Conservation (phyloP, 53 echinoderm and acorn worm genomes). For the Echinometra lucunter region DNA sequence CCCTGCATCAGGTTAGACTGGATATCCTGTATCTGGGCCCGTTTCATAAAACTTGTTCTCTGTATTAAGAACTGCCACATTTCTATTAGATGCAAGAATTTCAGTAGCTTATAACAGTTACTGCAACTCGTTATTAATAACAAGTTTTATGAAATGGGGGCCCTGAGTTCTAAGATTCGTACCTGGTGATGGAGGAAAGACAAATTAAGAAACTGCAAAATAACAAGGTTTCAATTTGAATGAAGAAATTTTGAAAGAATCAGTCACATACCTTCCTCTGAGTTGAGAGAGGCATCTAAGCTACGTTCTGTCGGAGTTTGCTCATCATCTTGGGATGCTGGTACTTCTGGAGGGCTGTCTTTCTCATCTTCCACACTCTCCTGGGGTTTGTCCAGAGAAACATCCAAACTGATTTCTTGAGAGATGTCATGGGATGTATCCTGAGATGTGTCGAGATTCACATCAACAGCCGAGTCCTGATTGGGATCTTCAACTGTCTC, state of each 20-base stretch:
- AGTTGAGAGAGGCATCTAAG: conserved; percentile 35
- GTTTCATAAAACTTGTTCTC: no score
- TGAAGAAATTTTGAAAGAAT: background rate
- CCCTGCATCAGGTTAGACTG: background rate
- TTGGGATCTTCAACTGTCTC: background rate
- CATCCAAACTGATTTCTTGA: conserved; percentile 46
- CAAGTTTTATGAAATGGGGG: no score
- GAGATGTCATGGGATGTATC: conserved; percentile 56
- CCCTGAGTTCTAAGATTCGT: background rate
- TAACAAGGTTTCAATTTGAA: background rate
- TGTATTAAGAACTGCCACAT: no score
- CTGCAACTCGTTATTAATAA: no score
- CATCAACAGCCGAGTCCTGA: conserved; percentile 62
- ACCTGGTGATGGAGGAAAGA: background rate
- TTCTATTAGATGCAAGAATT: no score
- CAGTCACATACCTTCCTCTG: conserved; percentile 13
- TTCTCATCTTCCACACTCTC: background rate
- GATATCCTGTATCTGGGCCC: background rate
- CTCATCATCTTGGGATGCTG: conserved; percentile 16
- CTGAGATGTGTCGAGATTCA: conserved; percentile 44
- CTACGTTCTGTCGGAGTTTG: conserved; percentile 35
- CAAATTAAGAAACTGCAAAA: background rate
- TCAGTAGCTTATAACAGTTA: no score
- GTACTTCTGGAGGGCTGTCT: background rate
- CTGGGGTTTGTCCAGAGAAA: conserved; percentile 25